A percentile compares a stretch with the other conserved stretches of the same genome.
These are phyloP conservation scores for Aotus griseimembra DNA, from an alignment of 2,797 vertebrate genomes.

Conservation along the genomic window DNA sequence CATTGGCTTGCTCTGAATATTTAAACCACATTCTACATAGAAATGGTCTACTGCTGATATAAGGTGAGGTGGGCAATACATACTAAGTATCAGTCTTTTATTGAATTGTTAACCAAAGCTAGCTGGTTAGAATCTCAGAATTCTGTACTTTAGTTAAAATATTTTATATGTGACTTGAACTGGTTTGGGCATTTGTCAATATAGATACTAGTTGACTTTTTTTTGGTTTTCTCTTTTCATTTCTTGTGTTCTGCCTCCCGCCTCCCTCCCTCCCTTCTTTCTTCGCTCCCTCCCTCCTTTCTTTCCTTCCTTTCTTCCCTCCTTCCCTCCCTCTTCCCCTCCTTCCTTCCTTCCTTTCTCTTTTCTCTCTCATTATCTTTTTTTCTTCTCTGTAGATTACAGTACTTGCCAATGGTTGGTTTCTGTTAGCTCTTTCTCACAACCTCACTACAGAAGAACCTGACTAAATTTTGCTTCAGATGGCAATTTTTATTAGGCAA, in stretches of 20 bases:
- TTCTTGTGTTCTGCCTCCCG: not conserved
- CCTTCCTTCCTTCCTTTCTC: not conserved
- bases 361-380: not conserved
- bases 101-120: not conserved
- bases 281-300: accelerated
- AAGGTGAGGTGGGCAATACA: not conserved
- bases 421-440: not conserved
- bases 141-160: not conserved
- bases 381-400: not conserved
- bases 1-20: not conserved
- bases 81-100: not conserved
- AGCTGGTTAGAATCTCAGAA: not conserved
- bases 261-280: accelerated
- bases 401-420: not conserved
- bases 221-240: not conserved
- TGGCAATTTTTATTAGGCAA: not conserved
- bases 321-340: not conserved
- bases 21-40: not conserved
- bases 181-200: not conserved
- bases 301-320: not conserved
- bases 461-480: not conserved
- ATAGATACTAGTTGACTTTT: not conserved
- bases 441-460: not conserved
- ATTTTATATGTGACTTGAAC: not conserved
- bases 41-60: not conserved